Evolutionary conservation across 2,113 vertebrate species (phyloP).

Genomic region (Plotosus lineatus): DNA sequence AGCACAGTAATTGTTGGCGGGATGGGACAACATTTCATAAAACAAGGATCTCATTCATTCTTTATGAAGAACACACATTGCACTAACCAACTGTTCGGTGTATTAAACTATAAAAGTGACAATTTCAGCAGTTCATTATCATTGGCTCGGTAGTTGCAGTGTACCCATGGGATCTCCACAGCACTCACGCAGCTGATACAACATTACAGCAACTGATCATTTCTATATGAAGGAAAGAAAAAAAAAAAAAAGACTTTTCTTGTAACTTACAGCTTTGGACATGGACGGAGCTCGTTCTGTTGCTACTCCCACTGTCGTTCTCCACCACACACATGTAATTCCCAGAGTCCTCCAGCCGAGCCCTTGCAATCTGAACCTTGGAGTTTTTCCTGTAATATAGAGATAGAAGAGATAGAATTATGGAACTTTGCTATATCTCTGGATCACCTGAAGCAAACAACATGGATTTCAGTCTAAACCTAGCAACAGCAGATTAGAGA

Average conservation of each 20-base stretch:
- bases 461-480: slow-evolving; percentile 46
- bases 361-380: slow-evolving; percentile 90
- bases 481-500: slow-evolving; percentile 48
- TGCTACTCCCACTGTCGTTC: slow-evolving; percentile 87
- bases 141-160: neutral
- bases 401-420: slow-evolving; percentile 71
- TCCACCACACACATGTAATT: slow-evolving; percentile 96
- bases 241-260: neutral
- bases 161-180: neutral
- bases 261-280: slow-evolving; percentile 92
- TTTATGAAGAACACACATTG: no score
- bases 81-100: no score
- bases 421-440: slow-evolving; percentile 60
- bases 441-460: slow-evolving; percentile 43
- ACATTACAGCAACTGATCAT: neutral
- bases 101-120: neutral
- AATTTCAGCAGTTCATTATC: neutral
- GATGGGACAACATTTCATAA: no score
- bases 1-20: no score
- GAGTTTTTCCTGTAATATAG: slow-evolving; percentile 88
- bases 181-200: neutral
- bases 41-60: no score
- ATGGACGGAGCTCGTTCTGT: slow-evolving; percentile 84
- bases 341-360: slow-evolving; percentile 90
- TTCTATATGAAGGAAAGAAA: no score